A percentile compares a stretch with the other conserved stretches of the same genome.
These are phyloP conservation scores for Conomelus anceps DNA, from an alignment of 2,888 invertebrate species.

Conservation along the genomic window DNA sequence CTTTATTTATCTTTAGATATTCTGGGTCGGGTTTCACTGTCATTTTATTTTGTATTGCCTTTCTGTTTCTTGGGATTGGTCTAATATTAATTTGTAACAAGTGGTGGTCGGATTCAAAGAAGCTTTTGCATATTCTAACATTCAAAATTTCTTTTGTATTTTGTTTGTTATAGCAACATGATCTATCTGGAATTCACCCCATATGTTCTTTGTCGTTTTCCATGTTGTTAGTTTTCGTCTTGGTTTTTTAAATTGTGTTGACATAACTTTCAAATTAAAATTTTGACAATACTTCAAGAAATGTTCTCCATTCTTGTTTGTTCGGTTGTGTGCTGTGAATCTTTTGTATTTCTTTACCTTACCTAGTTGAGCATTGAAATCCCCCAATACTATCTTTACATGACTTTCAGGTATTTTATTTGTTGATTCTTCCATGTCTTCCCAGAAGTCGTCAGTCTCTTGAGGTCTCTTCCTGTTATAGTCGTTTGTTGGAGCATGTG, in stretches of 20 bases:
- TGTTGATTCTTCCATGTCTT: not conserved
- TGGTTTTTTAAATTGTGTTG: constrained; percentile 2
- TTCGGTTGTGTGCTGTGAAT: constrained; percentile 3
- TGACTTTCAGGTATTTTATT: constrained; percentile 11
- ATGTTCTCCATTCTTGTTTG: not conserved
- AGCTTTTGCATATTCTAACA: not conserved
- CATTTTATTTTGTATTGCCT: not conserved
- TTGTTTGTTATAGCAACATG: constrained; percentile 12
- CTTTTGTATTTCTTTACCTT: constrained; percentile 5
- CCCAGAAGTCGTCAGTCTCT: constrained; percentile 3
- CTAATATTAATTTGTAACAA: not conserved
- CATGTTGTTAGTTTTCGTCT: constrained; percentile 14
- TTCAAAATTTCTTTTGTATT: not conserved
- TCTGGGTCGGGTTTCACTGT: too few species aligned
- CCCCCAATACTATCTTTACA: not conserved
- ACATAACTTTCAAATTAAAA: too few species aligned
- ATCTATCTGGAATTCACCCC: too few species aligned
- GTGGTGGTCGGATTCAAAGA: not conserved
- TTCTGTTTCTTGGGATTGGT: not conserved
- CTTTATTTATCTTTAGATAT: too few species aligned
- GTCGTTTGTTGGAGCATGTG: constrained; percentile 18
- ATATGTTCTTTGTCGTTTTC: not conserved
- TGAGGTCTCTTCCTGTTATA: constrained; percentile 4
- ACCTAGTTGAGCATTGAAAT: constrained; percentile 16
- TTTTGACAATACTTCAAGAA: not conserved